Base-by-base conservation (phyloP, 1,140 invertebrate species). In the Pseudomyrmex dendroicus region DNA sequence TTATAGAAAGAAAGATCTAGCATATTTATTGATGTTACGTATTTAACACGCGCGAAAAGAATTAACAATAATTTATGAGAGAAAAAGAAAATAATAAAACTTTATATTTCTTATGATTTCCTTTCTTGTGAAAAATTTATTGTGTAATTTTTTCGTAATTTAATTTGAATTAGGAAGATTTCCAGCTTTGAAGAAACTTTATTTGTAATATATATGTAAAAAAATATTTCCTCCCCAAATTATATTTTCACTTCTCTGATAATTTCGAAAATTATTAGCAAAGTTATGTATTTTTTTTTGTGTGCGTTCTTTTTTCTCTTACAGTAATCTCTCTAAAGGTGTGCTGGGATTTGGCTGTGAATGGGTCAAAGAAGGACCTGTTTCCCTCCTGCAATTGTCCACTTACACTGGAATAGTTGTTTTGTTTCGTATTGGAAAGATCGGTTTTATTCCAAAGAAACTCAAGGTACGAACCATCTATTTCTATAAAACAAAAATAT, bases 331-430 rank as follows among this genome's bases (percentile, higher is more conserved):
- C 50, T 91, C 90, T 20, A 83, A 92, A 83, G 87, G 91, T 35
- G 93, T 96, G 22, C 86, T 97, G 44, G 96, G 96, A 25, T 95
- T 97, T 83, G 96, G 97, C 90, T 97, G 96, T 86, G 96, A 97
- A 93, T 97, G 96, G 96, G 95, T 96, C 0, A 95, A 95, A 2
- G 94, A 94, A 50, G 94, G 94, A 15, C 95, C 95, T 0, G 94
- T 96, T 35, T 96, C 96, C 0, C 87, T 97, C 1, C 82, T 97
- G 2, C 96, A 97, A 91, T 88, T 97, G 15, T 95, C 96, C 9
- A 95, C 96, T 22, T 89, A 92, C 56, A 93, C 95, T 86, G 96
- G 96, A 20, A 90, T 95, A 46, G 96, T 96, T 91, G 95, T 95
- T 9, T 91, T 97, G 0, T 95, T 97, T 86, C 94, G 96, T 59